These are phyloP conservation scores for Dinothrombium tinctorium DNA, from an alignment of 1,140 invertebrate species.

Conservation along the genomic window DNA sequence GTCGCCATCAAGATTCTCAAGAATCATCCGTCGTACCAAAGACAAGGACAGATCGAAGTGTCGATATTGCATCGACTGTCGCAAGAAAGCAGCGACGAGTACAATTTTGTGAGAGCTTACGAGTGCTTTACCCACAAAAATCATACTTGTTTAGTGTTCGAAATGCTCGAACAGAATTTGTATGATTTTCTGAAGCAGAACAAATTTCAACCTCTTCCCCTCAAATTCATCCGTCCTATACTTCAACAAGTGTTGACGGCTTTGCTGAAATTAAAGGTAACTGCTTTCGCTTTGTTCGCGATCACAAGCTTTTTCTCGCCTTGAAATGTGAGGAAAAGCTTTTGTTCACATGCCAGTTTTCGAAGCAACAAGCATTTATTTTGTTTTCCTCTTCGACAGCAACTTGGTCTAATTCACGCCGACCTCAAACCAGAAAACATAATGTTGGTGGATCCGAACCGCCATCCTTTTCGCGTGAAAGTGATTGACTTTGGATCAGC, in stretches of 20 bases:
- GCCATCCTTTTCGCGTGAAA: conserved; percentile 66
- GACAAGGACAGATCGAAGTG: conserved; percentile 98
- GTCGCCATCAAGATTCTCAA: conserved; percentile 99
- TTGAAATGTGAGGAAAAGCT: no score
- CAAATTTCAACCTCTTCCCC: conserved; percentile 89
- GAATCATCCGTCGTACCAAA: conserved; percentile 97
- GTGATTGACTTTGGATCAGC: conserved; percentile 98
- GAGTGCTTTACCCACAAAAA: conserved; percentile 99
- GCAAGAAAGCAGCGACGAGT: conserved; percentile 85
- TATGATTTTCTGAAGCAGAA: conserved; percentile 99
- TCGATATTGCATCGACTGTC: conserved; percentile 83
- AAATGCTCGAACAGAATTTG: conserved; percentile 98
- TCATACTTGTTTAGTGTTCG: conserved; percentile 97
- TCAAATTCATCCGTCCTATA: conserved; percentile 95
- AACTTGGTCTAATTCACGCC: conserved; percentile 95
- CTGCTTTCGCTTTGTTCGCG: neutral
- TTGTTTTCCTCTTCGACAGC: conserved; percentile 31
- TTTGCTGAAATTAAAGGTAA: conserved; percentile 80
- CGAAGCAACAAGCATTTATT: no score
- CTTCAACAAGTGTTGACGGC: conserved; percentile 96
- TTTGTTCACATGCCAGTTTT: no score
- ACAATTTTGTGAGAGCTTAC: conserved; percentile 94
- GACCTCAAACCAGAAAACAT: conserved; percentile 99
- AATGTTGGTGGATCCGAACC: conserved; percentile 91
- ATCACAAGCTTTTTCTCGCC: neutral